phyloP scores from a whole-genome alignment of 2,888 invertebrate species.

The Ramazzottius varieornatus region DNA sequence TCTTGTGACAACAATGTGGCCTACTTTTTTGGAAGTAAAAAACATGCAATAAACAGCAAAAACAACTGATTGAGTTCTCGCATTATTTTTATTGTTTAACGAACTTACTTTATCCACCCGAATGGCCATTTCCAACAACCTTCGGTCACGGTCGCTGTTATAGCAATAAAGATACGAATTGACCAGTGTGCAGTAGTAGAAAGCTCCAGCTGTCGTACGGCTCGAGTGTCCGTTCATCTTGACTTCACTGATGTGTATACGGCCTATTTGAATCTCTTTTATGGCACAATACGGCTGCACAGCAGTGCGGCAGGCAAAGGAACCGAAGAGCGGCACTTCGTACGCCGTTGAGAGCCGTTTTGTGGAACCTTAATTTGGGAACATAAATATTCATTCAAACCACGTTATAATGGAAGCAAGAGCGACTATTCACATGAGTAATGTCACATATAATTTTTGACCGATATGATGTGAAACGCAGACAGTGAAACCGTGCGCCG shows the following conservation, averaged over 20 bases:
- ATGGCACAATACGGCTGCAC: not conserved
- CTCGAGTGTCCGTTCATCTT: not conserved
- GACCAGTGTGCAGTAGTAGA: not conserved
- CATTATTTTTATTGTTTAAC: no score
- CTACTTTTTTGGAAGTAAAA: no score
- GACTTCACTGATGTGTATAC: not conserved
- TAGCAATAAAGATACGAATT: not conserved
- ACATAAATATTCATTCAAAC: no score
- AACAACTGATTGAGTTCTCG: no score
- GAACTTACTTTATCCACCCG: not conserved
- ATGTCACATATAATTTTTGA: no score
- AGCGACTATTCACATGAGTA: no score
- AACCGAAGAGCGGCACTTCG: not conserved
- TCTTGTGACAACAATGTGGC: no score
- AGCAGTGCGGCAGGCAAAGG: not conserved
- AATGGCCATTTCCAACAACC: conserved; percentile 2
- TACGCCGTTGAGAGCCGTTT: not conserved
- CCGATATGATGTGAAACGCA: no score
- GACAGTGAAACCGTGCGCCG: no score
- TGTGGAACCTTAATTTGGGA: no score
- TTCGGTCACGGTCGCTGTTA: not conserved
- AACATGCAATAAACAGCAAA: no score
- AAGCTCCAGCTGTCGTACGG: not conserved
- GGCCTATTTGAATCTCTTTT: not conserved
- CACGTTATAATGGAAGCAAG: no score